These are phyloP conservation scores for Phrynosoma blainvillii DNA, from an alignment of 2,113 vertebrate genomes.

Conservation along the genomic window DNA sequence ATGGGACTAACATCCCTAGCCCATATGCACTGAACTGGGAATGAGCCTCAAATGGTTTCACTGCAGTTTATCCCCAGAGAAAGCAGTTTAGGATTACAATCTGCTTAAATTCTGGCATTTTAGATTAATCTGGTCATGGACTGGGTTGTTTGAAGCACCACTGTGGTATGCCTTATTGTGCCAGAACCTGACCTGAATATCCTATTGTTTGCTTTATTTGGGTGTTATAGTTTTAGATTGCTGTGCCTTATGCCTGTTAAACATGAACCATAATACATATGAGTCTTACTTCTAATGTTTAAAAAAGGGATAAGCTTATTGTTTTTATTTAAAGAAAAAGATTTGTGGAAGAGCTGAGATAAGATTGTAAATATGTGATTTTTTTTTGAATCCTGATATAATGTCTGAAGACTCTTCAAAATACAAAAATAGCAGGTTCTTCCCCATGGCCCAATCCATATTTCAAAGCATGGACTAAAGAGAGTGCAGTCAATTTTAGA, in stretches of 20 bases:
- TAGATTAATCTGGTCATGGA: not conserved
- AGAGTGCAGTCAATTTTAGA: constrained; percentile 29
- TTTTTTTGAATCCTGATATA: constrained; percentile 27
- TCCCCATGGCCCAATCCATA: constrained; percentile 17
- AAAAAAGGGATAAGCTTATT: constrained; percentile 31
- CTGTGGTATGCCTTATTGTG: not conserved
- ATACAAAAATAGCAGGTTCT: constrained; percentile 39
- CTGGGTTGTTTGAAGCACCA: not conserved
- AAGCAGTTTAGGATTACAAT: not conserved
- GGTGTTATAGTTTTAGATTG: not conserved
- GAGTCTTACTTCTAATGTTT: constrained; percentile 45
- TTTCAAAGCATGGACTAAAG: constrained; percentile 33
- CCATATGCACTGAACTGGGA: not conserved
- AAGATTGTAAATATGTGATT: constrained; percentile 22
- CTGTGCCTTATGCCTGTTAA: not conserved
- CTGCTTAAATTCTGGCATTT: not conserved
- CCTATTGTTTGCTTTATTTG: constrained; percentile 7
- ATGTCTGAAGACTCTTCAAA: constrained; percentile 43
- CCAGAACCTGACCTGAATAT: not conserved
- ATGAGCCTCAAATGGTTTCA: not conserved
- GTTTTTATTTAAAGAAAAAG: not conserved
- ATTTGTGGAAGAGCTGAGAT: constrained; percentile 19
- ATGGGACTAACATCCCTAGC: not conserved
- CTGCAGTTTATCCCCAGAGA: not conserved
- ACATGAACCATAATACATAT: not conserved